A percentile compares a stretch with the other conserved stretches of the same genome.
Evolutionary conservation across 2,797 vertebrate species (phyloP).

Genomic region (Sphaeramia orbicularis): DNA sequence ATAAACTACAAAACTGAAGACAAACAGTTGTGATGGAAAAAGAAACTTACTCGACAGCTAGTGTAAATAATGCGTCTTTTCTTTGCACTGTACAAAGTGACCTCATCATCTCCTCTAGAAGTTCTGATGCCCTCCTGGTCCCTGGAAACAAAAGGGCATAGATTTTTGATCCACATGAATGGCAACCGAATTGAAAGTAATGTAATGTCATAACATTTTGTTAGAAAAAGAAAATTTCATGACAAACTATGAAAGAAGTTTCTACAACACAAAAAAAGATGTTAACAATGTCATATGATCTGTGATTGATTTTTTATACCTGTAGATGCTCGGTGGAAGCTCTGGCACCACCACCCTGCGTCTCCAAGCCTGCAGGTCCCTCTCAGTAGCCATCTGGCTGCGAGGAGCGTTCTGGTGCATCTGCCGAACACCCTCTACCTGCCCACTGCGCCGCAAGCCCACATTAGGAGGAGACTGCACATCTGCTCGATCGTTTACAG

Average conservation of each 20-base stretch:
- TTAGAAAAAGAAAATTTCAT: too few species aligned
- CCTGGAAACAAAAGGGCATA: slow-evolving; percentile 75
- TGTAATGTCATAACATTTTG: neutral
- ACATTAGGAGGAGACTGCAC: slow-evolving; percentile 95
- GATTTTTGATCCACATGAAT: neutral
- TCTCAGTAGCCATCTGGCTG: slow-evolving; percentile 96
- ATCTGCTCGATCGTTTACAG: slow-evolving; percentile 90
- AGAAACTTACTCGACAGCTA: slow-evolving; percentile 79
- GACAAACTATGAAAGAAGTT: too few species aligned
- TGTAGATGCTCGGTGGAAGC: slow-evolving; percentile 86
- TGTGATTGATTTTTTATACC: slow-evolving; percentile 73
- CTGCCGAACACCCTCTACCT: slow-evolving; percentile 96
- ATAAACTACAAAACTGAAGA: neutral
- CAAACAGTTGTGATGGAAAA: neutral
- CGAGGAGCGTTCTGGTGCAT: slow-evolving; percentile 97
- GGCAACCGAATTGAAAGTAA: neutral
- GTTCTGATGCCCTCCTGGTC: slow-evolving; percentile 88
- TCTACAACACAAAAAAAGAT: too few species aligned
- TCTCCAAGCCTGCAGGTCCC: slow-evolving; percentile 95
- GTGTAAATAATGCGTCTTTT: slow-evolving; percentile 86
- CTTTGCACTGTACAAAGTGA: slow-evolving; percentile 87
- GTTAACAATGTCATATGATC: too few species aligned
- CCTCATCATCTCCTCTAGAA: slow-evolving; percentile 93
- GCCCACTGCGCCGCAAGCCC: slow-evolving; percentile 93
- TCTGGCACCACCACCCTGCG: slow-evolving; percentile 96